These are phyloP conservation scores for Anorthoa munda DNA, from an alignment of 2,888 invertebrate species.

Conservation along the genomic window DNA sequence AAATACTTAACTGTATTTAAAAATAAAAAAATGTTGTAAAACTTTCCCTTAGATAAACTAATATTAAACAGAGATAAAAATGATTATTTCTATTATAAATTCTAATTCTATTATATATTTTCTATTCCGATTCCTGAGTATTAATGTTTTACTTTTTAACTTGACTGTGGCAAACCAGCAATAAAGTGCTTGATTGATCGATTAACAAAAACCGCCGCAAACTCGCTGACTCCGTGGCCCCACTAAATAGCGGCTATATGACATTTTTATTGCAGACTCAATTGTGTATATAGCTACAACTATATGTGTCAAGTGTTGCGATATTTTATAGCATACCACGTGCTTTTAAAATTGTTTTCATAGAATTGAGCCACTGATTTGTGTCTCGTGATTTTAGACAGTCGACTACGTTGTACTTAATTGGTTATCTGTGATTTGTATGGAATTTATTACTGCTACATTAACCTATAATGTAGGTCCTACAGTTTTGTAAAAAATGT, in stretches of 20 bases:
- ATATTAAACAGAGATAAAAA: too few relatives aligned
- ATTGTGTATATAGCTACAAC: slow-evolving; percentile 29
- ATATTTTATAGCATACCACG: slow-evolving; percentile 35
- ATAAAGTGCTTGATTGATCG: neutral
- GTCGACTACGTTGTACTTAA: neutral
- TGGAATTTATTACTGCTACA: neutral
- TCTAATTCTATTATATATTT: too few relatives aligned
- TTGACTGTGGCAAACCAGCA: neutral
- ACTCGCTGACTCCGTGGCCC: slow-evolving; percentile 27
- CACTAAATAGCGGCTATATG: slow-evolving; percentile 27
- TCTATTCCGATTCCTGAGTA: too few relatives aligned
- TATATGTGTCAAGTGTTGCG: slow-evolving; percentile 46
- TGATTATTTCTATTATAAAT: too few relatives aligned
- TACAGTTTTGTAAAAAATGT: neutral
- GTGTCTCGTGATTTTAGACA: neutral
- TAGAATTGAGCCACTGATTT: neutral
- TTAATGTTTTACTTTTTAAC: neutral
- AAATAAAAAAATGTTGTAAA: too few relatives aligned
- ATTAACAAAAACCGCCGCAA: neutral
- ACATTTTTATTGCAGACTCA: slow-evolving; percentile 58
- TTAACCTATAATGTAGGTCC: neutral
- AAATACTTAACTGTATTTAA: too few relatives aligned
- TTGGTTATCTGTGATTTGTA: neutral
- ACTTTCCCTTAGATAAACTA: too few relatives aligned
- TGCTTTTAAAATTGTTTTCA: slow-evolving; percentile 22